These are phyloP conservation scores for Bos indicus DNA, from an alignment of 2,113 vertebrate species.

Conservation along the genomic window DNA sequence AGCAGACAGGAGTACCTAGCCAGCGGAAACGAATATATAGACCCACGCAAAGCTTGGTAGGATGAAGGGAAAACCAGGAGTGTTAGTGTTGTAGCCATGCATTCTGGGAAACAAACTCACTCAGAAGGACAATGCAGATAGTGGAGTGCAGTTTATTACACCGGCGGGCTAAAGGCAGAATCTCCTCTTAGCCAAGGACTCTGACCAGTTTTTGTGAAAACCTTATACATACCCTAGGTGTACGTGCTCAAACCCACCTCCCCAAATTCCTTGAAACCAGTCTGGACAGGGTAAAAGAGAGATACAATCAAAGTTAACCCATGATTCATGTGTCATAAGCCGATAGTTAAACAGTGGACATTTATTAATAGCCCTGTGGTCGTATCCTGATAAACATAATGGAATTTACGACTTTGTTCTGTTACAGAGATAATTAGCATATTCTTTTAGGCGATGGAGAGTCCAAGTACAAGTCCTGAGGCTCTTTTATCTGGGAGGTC, in stretches of 20 bases:
- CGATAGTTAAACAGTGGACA: neutral
- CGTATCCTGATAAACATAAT: neutral
- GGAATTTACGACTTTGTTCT: neutral
- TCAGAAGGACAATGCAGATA: neutral
- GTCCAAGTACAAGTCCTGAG: neutral
- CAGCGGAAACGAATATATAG: neutral
- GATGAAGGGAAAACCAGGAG: neutral
- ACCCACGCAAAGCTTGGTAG: neutral
- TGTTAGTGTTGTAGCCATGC: neutral
- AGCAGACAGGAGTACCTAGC: neutral
- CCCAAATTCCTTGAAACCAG: neutral
- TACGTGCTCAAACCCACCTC: neutral
- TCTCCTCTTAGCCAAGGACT: neutral
- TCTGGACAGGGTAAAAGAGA: neutral
- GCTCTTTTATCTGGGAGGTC: neutral
- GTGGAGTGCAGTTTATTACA: neutral
- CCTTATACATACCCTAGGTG: neutral
- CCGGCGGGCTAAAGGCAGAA: fast-evolving
- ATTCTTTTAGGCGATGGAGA: neutral
- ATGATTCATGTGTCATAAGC: neutral
- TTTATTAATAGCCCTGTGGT: neutral
- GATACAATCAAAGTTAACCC: neutral
- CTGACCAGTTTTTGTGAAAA: neutral
- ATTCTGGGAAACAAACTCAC: neutral
- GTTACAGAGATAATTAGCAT: neutral